A percentile compares a stretch with the other conserved stretches of the same genome.
phyloP scores from a whole-genome alignment of 2,113 vertebrate species.

The Meriones unguiculatus region DNA sequence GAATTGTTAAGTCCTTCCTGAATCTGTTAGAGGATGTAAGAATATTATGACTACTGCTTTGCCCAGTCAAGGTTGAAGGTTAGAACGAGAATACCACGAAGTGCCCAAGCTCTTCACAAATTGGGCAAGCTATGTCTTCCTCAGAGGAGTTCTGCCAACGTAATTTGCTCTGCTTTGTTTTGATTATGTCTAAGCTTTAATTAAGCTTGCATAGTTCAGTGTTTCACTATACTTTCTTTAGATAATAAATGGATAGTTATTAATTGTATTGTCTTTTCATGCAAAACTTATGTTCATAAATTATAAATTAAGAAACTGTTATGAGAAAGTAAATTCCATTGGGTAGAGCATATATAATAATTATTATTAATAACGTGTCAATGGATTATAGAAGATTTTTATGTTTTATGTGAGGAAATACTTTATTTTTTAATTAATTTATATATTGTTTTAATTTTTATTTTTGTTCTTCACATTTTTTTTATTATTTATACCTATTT shows the following conservation, averaged over 20 bases:
- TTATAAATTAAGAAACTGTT: neutral
- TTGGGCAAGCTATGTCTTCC: neutral
- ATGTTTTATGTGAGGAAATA: neutral
- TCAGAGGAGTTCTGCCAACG: neutral
- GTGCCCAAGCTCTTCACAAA: fast-evolving
- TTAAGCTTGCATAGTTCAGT: neutral
- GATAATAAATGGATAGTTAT: neutral
- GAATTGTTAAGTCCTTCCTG: neutral
- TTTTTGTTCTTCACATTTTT: no score
- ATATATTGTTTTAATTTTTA: no score
- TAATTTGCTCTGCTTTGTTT: neutral
- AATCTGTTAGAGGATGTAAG: neutral
- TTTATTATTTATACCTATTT: no score
- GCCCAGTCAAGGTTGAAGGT: neutral
- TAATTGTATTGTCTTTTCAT: neutral
- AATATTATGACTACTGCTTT: neutral
- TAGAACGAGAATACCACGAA: neutral
- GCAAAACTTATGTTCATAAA: neutral
- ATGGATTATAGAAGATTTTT: neutral
- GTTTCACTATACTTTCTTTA: neutral
- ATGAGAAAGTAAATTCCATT: neutral
- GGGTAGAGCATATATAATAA: neutral
- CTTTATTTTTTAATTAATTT: neutral
- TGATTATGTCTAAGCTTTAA: neutral
- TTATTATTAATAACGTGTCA: neutral